Evolutionary conservation across 1,140 invertebrate species (phyloP).

Genomic region (Drosophila lowei): DNA sequence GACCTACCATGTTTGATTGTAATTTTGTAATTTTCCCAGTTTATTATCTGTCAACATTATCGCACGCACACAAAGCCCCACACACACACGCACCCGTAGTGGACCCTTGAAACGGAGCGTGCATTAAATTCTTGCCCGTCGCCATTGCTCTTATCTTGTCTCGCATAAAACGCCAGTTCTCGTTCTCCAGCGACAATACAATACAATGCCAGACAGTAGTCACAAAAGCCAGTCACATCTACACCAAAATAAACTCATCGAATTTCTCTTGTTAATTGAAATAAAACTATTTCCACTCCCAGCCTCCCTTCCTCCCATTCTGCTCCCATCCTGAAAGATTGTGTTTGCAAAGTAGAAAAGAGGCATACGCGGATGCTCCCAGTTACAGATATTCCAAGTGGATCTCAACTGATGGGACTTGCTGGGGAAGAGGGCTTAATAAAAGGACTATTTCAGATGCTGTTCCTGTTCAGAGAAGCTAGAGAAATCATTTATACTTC

Average conservation of each 20-base stretch:
- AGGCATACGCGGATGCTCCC: too few relatives aligned
- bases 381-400: too few relatives aligned
- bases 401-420: too few relatives aligned
- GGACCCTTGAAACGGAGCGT: conserved; percentile 36
- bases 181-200: conserved; percentile 17
- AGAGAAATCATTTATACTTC: too few relatives aligned
- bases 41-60: conserved; percentile 82
- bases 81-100: not conserved
- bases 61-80: conserved; percentile 58
- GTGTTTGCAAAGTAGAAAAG: too few relatives aligned
- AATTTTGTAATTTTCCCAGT: conserved; percentile 81
- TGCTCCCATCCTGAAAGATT: too few relatives aligned
- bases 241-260: conserved; percentile 75
- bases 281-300: conserved; percentile 72
- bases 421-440: too few relatives aligned
- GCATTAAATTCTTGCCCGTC: conserved; percentile 68
- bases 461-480: too few relatives aligned
- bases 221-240: not conserved
- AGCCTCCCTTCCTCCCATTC: not conserved
- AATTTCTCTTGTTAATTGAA: conserved; percentile 82
- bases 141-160: conserved; percentile 79
- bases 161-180: conserved; percentile 73
- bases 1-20: conserved; percentile 58
- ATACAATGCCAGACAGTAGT: conserved; percentile 9
- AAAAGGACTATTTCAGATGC: too few relatives aligned